Conservation (phyloP, 64 coral and sea anemone genomes). For the Astreopora myriophthalma region DNA sequence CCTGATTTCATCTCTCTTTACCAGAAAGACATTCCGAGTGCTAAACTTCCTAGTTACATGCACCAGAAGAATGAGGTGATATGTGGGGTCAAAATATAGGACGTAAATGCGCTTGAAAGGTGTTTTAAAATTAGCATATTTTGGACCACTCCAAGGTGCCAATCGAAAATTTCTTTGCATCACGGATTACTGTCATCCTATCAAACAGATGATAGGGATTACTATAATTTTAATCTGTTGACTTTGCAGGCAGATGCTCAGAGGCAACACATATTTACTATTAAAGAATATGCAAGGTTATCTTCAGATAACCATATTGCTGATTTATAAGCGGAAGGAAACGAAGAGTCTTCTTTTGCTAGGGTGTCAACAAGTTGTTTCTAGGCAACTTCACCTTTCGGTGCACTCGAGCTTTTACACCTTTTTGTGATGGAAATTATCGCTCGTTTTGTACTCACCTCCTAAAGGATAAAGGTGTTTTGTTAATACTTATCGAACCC, state of each 20-base stretch:
- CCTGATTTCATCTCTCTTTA: too few relatives aligned
- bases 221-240: too few relatives aligned
- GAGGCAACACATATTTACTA: background rate
- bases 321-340: background rate
- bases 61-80: too few relatives aligned
- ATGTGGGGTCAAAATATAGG: too few relatives aligned
- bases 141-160: background rate
- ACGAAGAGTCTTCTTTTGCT: background rate
- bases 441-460: background rate
- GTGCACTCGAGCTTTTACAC: too few relatives aligned
- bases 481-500: background rate
- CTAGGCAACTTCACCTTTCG: background rate
- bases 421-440: slow-evolving; percentile 42
- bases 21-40: too few relatives aligned
- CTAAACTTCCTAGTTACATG: too few relatives aligned
- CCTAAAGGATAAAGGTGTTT: background rate
- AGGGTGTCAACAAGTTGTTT: background rate
- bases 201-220: too few relatives aligned
- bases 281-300: background rate
- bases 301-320: background rate
- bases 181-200: background rate
- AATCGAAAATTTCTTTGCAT: background rate
- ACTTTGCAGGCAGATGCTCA: slow-evolving; percentile 2
- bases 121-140: background rate
- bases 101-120: too few relatives aligned